phyloP scores from a whole-genome alignment of 2,113 vertebrate genomes.

The Hyla sarda region DNA sequence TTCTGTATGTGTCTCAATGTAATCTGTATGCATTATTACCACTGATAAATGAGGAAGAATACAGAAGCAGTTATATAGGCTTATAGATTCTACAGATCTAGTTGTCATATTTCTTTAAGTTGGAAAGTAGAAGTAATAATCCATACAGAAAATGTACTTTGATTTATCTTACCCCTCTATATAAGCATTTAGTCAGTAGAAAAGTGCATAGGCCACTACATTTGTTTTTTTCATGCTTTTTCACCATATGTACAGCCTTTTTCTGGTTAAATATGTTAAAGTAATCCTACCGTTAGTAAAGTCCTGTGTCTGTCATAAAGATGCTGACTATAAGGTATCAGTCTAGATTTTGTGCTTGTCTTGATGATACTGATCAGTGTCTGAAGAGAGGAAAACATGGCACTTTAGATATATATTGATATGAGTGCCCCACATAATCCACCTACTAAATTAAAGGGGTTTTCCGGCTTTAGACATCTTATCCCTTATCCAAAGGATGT shows the following conservation, averaged over 20 bases:
- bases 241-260: background rate
- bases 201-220: background rate
- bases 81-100: conserved; percentile 35
- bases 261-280: background rate
- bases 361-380: background rate
- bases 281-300: background rate
- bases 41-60: conserved; percentile 29
- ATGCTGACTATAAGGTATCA: background rate
- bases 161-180: background rate
- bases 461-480: too few species aligned
- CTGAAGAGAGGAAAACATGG: background rate
- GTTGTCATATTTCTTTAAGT: background rate
- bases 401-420: too few species aligned
- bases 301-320: background rate
- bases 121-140: conserved; percentile 4
- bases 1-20: conserved; percentile 30
- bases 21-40: conserved; percentile 50
- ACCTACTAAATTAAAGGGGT: too few species aligned
- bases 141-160: conserved; percentile 12
- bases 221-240: too few species aligned
- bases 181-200: background rate
- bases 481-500: too few species aligned
- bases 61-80: background rate
- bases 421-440: too few species aligned
- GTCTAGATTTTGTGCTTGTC: background rate